Evolutionary conservation across 2,113 vertebrate genomes (phyloP).

Genomic region (Macquaria ambigua): DNA sequence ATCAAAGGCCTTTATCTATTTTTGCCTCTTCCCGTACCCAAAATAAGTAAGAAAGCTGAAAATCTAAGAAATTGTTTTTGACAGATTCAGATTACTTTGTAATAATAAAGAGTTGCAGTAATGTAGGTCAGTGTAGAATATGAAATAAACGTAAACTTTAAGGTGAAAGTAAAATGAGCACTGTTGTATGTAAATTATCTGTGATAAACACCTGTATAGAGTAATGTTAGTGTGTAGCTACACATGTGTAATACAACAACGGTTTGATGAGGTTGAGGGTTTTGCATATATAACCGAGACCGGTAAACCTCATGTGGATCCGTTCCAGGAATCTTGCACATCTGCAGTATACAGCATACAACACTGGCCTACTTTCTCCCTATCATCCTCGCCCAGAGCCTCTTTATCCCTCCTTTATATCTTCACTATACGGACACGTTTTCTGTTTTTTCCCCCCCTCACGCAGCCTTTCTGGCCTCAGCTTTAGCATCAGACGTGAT

Average conservation of each 20-base stretch:
- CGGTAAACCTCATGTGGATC: slow-evolving; percentile 56
- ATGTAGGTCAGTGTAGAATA: slow-evolving; percentile 26
- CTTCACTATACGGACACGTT: slow-evolving; percentile 23
- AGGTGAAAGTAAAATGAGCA: slow-evolving; percentile 2
- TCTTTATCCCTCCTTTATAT: slow-evolving; percentile 64
- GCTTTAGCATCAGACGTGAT: slow-evolving; percentile 24
- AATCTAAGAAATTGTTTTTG: slow-evolving; percentile 40
- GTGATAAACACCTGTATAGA: background rate
- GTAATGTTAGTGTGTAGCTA: slow-evolving; percentile 32
- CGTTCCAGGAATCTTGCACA: slow-evolving; percentile 64
- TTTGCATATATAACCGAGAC: slow-evolving; percentile 46
- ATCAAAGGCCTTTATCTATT: slow-evolving; percentile 71
- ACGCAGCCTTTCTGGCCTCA: slow-evolving; percentile 24
- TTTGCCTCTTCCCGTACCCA: slow-evolving; percentile 30
- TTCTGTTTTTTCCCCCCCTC: background rate
- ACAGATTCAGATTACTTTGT: slow-evolving; percentile 71
- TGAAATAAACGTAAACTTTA: background rate
- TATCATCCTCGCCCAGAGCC: slow-evolving; percentile 61
- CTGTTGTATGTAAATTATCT: background rate
- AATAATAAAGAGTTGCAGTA: slow-evolving; percentile 7
- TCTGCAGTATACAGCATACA: slow-evolving; percentile 56
- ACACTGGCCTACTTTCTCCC: slow-evolving; percentile 78
- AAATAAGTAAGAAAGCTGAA: slow-evolving; percentile 38
- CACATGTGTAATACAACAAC: slow-evolving; percentile 19
- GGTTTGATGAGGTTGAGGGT: slow-evolving; percentile 26